A percentile compares a stretch with the other conserved stretches of the same genome.
Evolutionary conservation across 2,113 vertebrate species (phyloP).

Genomic region (Naja naja): DNA sequence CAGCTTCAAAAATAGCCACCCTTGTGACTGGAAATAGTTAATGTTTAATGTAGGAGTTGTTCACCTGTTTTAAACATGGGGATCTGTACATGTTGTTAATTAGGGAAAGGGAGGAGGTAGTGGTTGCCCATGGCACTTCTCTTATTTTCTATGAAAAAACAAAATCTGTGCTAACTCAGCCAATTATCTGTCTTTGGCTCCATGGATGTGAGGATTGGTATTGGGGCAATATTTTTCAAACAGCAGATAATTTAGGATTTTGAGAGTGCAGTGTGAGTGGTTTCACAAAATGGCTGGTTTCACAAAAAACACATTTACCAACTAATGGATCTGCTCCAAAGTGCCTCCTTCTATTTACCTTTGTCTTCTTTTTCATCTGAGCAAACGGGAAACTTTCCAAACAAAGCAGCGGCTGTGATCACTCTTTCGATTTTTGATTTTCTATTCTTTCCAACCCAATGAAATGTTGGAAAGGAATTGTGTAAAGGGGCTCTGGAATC

Average conservation of each 20-base stretch:
- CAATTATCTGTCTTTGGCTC: constrained; percentile 45
- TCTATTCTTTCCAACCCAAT: not conserved
- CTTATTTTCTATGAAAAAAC: constrained; percentile 60
- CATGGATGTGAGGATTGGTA: not conserved
- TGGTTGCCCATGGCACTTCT: constrained; percentile 51
- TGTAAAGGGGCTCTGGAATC: not conserved
- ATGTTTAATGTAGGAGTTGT: not conserved
- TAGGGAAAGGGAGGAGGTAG: not conserved
- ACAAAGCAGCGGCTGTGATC: not conserved
- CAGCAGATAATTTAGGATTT: not conserved
- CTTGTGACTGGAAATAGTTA: not conserved
- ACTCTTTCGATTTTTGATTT: not conserved
- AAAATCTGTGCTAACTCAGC: constrained; percentile 44
- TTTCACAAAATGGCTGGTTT: not conserved
- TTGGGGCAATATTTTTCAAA: not conserved
- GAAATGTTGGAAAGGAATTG: not conserved
- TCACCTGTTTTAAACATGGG: not conserved
- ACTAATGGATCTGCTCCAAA: not conserved
- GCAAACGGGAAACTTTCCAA: not conserved
- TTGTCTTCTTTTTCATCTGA: not conserved
- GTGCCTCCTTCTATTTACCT: not conserved
- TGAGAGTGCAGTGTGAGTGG: not conserved
- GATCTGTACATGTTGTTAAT: not conserved
- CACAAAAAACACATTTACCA: not conserved
- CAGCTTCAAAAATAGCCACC: not conserved